These are phyloP conservation scores for Heliconius sara DNA, from an alignment of 2,888 invertebrate genomes.

Conservation along the genomic window DNA sequence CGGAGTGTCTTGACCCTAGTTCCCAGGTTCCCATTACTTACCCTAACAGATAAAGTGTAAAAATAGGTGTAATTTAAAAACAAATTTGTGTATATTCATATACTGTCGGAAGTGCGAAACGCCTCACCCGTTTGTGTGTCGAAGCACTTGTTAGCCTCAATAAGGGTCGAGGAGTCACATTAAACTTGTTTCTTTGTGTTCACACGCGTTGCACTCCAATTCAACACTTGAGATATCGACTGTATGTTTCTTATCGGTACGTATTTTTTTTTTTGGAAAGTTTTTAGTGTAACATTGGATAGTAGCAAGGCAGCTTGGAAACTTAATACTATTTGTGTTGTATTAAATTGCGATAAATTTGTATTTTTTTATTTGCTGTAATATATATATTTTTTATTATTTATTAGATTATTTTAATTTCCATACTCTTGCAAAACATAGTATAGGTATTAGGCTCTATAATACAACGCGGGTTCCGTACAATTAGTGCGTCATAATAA, in stretches of 20 bases:
- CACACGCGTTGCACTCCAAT: conserved; percentile 42
- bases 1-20: too few species aligned
- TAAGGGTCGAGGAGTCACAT: conserved; percentile 42
- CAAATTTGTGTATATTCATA: conserved; percentile 21
- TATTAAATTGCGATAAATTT: not conserved
- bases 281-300: not conserved
- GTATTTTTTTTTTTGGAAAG: conserved; percentile 21
- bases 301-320: not conserved
- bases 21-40: too few species aligned
- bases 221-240: conserved; percentile 29
- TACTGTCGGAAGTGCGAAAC: conserved; percentile 39
- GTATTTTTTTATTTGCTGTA: not conserved
- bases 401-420: too few species aligned
- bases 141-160: conserved; percentile 47
- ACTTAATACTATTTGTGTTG: not conserved
- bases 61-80: conserved; percentile 12
- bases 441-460: too few species aligned
- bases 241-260: conserved; percentile 35
- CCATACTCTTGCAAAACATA: too few species aligned
- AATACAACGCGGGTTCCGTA: too few species aligned
- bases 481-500: too few species aligned
- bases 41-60: not conserved
- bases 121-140: conserved; percentile 41
- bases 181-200: conserved; percentile 46
- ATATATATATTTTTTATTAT: not conserved